These are phyloP conservation scores for Laterallus jamaicensis DNA, from an alignment of 2,113 vertebrate genomes.

Conservation along the genomic window DNA sequence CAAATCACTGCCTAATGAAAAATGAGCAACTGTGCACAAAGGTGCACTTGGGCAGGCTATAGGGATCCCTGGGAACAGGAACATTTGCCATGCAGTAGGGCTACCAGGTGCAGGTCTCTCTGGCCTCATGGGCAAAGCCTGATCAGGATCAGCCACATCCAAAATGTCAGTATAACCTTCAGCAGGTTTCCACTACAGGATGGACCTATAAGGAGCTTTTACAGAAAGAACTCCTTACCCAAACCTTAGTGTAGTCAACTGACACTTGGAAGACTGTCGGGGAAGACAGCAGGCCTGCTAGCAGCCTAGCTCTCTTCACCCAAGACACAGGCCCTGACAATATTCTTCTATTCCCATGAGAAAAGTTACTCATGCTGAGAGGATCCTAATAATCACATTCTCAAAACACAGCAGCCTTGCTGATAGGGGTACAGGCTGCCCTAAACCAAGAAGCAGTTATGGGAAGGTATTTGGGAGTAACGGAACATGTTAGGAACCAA, in stretches of 20 bases:
- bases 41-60: conserved; percentile 21
- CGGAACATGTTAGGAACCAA: too few relatives aligned
- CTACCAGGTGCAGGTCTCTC: neutral
- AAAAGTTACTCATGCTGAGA: too few relatives aligned
- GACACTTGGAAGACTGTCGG: neutral
- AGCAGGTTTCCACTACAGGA: neutral
- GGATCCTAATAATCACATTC: too few relatives aligned
- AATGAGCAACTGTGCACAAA: conserved; percentile 69
- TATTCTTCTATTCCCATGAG: too few relatives aligned
- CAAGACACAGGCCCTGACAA: too few relatives aligned
- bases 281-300: too few relatives aligned
- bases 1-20: conserved; percentile 79
- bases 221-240: neutral
- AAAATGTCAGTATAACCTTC: neutral
- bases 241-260: neutral
- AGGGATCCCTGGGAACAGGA: neutral
- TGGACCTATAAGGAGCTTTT: neutral
- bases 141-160: neutral
- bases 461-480: too few relatives aligned
- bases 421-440: too few relatives aligned
- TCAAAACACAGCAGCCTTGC: too few relatives aligned
- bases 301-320: too few relatives aligned
- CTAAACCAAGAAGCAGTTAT: too few relatives aligned
- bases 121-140: neutral
- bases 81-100: neutral